phyloP scores from a whole-genome alignment of 2,113 vertebrate species.

The Lycocorax pyrrhopterus region DNA sequence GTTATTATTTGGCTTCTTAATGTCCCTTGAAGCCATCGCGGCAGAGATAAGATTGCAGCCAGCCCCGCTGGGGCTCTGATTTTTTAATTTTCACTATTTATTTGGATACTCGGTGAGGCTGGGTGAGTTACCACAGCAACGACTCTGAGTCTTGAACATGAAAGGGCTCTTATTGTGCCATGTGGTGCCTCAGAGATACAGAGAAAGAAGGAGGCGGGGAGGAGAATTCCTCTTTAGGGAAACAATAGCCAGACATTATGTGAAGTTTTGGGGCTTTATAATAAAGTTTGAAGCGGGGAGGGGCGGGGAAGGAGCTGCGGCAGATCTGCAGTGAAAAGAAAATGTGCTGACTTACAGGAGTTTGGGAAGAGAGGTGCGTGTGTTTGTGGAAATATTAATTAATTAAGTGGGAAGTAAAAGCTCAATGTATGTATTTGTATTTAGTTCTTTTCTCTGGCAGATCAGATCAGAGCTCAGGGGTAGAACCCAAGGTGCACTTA shows the following conservation, averaged over 20 bases:
- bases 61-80: not conserved
- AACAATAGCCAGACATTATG: conserved; percentile 27
- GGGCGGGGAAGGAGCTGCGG: not conserved
- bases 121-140: conserved; percentile 71
- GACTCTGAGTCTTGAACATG: conserved; percentile 47
- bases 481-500: not conserved
- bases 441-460: not conserved
- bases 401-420: not conserved
- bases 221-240: conserved; percentile 58
- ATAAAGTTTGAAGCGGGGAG: not conserved
- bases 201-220: conserved; percentile 57
- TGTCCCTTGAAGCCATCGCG: conserved; percentile 19
- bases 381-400: not conserved
- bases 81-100: conserved; percentile 41
- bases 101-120: conserved; percentile 49
- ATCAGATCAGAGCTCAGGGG: not conserved
- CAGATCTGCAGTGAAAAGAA: not conserved
- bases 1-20: conserved; percentile 51
- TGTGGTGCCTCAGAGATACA: conserved; percentile 50
- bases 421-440: not conserved
- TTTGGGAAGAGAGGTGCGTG: not conserved
- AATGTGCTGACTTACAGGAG: not conserved
- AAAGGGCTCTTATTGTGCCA: conserved; percentile 57
- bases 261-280: conserved; percentile 10
- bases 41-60: not conserved